Evolutionary conservation across 1,140 invertebrate species (phyloP).

Genomic region (Chymomyza costata): DNA sequence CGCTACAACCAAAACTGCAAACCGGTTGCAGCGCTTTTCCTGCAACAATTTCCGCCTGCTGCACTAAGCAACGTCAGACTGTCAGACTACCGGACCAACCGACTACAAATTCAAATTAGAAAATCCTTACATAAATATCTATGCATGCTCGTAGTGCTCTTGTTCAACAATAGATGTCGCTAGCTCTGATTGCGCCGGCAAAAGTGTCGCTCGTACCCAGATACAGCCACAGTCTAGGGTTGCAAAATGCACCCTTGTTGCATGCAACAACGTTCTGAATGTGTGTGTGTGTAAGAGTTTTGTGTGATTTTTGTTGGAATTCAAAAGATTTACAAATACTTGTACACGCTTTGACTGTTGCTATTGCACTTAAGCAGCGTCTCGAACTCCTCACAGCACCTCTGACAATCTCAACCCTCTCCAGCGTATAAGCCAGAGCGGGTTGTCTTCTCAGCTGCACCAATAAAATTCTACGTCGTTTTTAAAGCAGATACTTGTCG

Average conservation of each 20-base stretch:
- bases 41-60: slow-evolving; percentile 71
- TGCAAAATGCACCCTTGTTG: slow-evolving; percentile 61
- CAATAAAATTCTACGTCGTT: slow-evolving; percentile 66
- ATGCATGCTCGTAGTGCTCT: slow-evolving; percentile 59
- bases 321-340: slow-evolving; percentile 73
- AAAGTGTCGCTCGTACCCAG: slow-evolving; percentile 16
- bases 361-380: slow-evolving; percentile 60
- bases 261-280: neutral
- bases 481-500: slow-evolving; percentile 60
- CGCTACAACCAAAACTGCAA: slow-evolving; percentile 34
- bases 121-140: slow-evolving; percentile 69
- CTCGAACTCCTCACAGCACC: slow-evolving; percentile 12
- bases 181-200: slow-evolving; percentile 46
- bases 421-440: no score
- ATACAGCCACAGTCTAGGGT: slow-evolving; percentile 52
- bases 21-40: slow-evolving; percentile 53
- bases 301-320: slow-evolving; percentile 65
- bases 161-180: slow-evolving; percentile 67
- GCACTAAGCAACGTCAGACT: no score
- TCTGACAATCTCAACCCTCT: slow-evolving; percentile 12
- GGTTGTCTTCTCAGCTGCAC: slow-evolving; percentile 37
- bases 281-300: slow-evolving; percentile 11
- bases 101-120: slow-evolving; percentile 71
- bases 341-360: slow-evolving; percentile 53
- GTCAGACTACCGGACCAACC: slow-evolving; percentile 27